Evolutionary conservation across 2,797 vertebrate species (phyloP).

Genomic region (Channallabes apus): DNA sequence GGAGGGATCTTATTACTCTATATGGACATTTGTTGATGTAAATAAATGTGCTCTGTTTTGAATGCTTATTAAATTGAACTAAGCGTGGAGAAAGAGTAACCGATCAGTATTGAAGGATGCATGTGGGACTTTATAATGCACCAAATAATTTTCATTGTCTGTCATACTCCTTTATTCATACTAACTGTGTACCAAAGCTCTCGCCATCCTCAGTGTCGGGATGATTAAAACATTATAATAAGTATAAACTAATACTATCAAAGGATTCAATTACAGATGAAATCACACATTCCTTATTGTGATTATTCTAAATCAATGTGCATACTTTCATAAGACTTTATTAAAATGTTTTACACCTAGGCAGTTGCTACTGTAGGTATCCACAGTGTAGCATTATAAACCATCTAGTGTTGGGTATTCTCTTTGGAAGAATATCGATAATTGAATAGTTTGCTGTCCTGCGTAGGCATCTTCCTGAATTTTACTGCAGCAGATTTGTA

Average conservation of each 20-base stretch:
- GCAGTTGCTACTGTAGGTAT: background rate
- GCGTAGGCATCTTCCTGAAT: background rate
- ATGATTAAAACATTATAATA: background rate
- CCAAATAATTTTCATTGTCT: background rate
- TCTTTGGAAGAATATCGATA: background rate
- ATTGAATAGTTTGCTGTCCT: background rate
- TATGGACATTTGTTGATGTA: slow-evolving; percentile 4
- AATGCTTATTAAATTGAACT: background rate
- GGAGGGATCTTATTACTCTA: background rate
- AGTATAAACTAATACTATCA: background rate
- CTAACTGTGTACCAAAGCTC: background rate
- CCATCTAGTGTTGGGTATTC: background rate
- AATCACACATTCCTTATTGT: background rate
- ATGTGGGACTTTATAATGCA: no score
- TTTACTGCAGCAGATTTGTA: background rate
- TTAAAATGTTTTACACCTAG: background rate
- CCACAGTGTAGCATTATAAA: background rate
- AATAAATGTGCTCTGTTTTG: background rate
- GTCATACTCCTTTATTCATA: background rate
- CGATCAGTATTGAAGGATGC: background rate
- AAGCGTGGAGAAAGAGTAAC: background rate
- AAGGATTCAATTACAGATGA: background rate
- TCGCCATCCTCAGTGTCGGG: background rate
- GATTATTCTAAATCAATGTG: background rate
- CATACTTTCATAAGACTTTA: background rate